These are phyloP conservation scores for Avahi laniger DNA, from an alignment of 2,797 vertebrate genomes.

Conservation along the genomic window DNA sequence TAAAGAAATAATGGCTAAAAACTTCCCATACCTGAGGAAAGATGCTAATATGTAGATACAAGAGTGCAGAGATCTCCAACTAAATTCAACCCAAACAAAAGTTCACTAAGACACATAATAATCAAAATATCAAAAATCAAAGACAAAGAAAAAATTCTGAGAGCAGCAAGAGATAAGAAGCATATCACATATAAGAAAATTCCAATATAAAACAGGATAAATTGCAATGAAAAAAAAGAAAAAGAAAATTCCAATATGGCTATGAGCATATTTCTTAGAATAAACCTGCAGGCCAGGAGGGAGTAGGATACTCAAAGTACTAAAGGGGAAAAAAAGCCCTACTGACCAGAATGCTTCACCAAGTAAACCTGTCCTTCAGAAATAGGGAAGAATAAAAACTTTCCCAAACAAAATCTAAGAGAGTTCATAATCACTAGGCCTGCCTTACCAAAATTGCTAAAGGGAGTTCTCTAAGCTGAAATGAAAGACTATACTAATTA, in stretches of 20 bases:
- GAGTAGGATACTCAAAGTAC: neutral
- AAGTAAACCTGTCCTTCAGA: neutral
- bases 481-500: neutral
- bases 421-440: neutral
- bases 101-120: neutral
- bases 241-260: no score
- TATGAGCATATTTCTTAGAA: neutral
- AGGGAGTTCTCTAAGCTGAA: neutral
- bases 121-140: neutral
- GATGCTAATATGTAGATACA: neutral
- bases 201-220: neutral
- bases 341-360: neutral
- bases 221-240: no score
- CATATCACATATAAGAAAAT: neutral
- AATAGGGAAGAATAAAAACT: neutral
- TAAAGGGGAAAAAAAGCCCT: neutral
- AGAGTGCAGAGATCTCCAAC: neutral
- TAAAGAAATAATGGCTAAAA: neutral
- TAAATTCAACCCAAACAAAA: neutral
- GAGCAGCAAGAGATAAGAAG: neutral
- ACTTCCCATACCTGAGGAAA: neutral
- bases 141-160: neutral
- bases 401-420: neutral
- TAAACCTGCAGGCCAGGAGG: neutral
- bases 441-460: neutral